Conservation (phyloP, 2,888 invertebrate species). For the Cryptus viduatorius region DNA sequence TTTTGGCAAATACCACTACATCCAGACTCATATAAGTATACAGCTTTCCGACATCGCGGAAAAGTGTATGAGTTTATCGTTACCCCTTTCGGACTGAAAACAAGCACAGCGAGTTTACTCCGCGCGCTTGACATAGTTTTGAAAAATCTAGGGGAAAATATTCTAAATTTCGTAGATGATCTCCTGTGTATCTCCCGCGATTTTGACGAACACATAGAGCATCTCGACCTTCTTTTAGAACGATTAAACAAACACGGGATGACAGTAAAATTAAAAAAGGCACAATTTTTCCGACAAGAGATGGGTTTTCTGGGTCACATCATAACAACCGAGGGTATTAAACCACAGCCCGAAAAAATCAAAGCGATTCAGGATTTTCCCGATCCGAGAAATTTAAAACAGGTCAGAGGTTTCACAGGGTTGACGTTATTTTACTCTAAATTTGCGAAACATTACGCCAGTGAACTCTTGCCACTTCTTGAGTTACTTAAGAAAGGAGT, state of each 20-base stretch:
- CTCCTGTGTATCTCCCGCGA: not conserved
- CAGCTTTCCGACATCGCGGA: constrained; percentile 28
- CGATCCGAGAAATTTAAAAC: constrained; percentile 1
- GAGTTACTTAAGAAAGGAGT: no score
- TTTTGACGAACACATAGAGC: constrained; percentile 13
- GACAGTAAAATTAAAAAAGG: constrained; percentile 14
- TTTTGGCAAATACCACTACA: constrained; percentile 50
- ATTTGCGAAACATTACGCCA: constrained; percentile 17
- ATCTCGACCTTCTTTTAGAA: not conserved
- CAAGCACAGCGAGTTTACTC: no score
- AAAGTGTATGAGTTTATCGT: constrained; percentile 34
- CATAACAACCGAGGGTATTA: not conserved
- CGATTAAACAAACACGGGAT: not conserved
- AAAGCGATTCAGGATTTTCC: constrained; percentile 24
- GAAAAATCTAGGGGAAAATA: not conserved
- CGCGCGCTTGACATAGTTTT: constrained; percentile 13
- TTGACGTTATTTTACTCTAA: not conserved
- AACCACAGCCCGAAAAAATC: constrained; percentile 9
- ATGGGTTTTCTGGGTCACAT: no score
- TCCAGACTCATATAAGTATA: constrained; percentile 25
- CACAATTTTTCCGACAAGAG: no score
- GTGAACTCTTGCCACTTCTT: no score
- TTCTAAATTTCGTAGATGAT: constrained; percentile 26
- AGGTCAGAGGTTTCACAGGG: constrained; percentile 17
- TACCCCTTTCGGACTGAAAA: constrained; percentile 28